phyloP scores from a whole-genome alignment of 1,140 invertebrate species.

The Ptiloglossa arizonensis region DNA sequence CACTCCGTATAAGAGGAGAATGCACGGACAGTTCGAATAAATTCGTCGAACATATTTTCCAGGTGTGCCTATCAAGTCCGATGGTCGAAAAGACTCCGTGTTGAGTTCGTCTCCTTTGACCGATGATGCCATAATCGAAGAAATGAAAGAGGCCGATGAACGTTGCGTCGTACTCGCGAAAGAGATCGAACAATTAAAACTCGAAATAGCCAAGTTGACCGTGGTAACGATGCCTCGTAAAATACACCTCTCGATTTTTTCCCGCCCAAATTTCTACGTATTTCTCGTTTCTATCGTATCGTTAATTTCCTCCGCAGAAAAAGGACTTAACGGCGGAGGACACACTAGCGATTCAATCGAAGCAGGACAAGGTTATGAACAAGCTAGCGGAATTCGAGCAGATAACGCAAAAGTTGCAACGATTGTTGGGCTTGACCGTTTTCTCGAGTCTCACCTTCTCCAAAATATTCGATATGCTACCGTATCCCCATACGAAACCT shows the following conservation, averaged over 20 bases:
- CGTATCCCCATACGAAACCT: slow-evolving; percentile 54
- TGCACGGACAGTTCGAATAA: not conserved
- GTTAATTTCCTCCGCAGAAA: slow-evolving; percentile 69
- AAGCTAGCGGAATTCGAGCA: slow-evolving; percentile 75
- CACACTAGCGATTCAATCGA: slow-evolving; percentile 63
- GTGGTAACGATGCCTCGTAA: slow-evolving; percentile 53
- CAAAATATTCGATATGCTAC: slow-evolving; percentile 67
- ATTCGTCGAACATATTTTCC: not conserved
- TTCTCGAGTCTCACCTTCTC: slow-evolving; percentile 64
- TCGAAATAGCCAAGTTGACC: slow-evolving; percentile 56
- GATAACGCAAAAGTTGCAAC: slow-evolving; percentile 73
- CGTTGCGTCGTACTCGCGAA: slow-evolving; percentile 58
- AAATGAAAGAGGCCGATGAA: slow-evolving; percentile 65
- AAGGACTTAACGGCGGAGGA: slow-evolving; percentile 74
- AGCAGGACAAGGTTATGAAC: slow-evolving; percentile 67
- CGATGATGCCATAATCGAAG: slow-evolving; percentile 59
- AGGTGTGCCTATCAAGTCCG: slow-evolving; percentile 45
- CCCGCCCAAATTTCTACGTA: not conserved
- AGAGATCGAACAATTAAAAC: slow-evolving; percentile 67
- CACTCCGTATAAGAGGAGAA: no score
- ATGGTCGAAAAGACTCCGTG: slow-evolving; percentile 53
- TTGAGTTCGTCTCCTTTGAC: slow-evolving; percentile 63
- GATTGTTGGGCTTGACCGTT: slow-evolving; percentile 71
- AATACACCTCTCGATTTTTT: no score
- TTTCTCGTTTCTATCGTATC: slow-evolving; percentile 18